Conservation (phyloP, 1,140 invertebrate species). For the Triops longicaudatus region DNA sequence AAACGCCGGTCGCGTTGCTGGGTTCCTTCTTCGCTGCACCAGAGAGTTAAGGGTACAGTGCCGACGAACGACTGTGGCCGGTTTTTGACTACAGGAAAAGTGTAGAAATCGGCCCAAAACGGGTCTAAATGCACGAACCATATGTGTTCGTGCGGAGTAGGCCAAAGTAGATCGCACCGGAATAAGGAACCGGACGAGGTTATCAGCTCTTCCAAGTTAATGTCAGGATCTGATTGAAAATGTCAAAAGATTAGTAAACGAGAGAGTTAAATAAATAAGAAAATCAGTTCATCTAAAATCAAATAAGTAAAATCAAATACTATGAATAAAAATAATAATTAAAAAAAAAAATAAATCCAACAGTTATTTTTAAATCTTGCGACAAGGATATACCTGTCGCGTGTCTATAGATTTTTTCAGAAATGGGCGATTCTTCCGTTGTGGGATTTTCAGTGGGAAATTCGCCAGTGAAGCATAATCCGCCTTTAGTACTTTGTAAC, state of each 20-base stretch:
- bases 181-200: slow-evolving; percentile 36
- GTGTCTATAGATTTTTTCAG: slow-evolving; percentile 17
- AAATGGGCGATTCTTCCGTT: not conserved
- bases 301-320: too few relatives aligned
- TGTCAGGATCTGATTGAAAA: not conserved
- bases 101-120: slow-evolving; percentile 81
- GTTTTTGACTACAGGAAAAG: slow-evolving; percentile 54
- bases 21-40: slow-evolving; percentile 46
- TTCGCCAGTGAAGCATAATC: slow-evolving; percentile 24
- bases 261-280: too few relatives aligned
- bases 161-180: slow-evolving; percentile 61
- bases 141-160: slow-evolving; percentile 54
- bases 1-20: slow-evolving; percentile 42
- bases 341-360: not conserved
- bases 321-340: not conserved
- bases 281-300: too few relatives aligned
- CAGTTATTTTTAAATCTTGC: too few relatives aligned
- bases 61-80: slow-evolving; percentile 79
- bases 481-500: slow-evolving; percentile 43
- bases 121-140: slow-evolving; percentile 84
- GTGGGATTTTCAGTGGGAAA: slow-evolving; percentile 25
- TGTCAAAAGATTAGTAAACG: too few relatives aligned
- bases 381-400: slow-evolving; percentile 8
- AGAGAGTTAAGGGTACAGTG: slow-evolving; percentile 76
- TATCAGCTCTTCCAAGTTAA: not conserved